Evolutionary conservation across 1,140 invertebrate species (phyloP), one percentile per base, ranked within the genome.

Genomic region (Drosophila sp.): DNA sequence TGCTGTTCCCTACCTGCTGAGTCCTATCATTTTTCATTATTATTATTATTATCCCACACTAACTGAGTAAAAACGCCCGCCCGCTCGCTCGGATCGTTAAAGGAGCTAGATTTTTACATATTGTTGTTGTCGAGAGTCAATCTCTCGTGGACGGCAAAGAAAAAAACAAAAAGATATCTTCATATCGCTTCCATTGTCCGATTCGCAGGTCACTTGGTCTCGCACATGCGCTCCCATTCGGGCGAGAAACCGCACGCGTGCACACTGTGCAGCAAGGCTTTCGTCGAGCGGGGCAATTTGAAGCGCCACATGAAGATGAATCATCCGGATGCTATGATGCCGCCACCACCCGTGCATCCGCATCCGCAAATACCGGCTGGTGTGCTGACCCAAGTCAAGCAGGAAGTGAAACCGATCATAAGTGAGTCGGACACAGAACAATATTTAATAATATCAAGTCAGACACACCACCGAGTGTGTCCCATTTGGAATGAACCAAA

Each of bases 181-280:
- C 53, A 77, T 91, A 75, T 78, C 75, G 70, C 78, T 87, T 87
- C 83, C 83, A 82, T 87, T 87, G 82, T 87, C 78, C 83, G 78
- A 82, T 87, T 78, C 82, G 29, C 77, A 94, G 93, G 93, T 40
- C 97, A 99, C 93, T 94, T 99, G 61, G 95, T 97, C 57, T 96
- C 96, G 1, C 98, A 99, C 91, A 94, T 97, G 77, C 94, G 97
- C 58, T 97, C 97, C 21, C 98, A 99, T 91, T 96, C 96, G 13
- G 97, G 96, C 40, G 97, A 97, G 87, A 93, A 96, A 69, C 96
- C 96, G 41, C 96, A 96, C 90, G 94, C 94, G 25, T 97, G 96
- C 86, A 93, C 94, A 1, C 94, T 95, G 76, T 96, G 95, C 86
- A 95, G 95, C 69, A 96, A 96, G 92, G 95, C 95, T 4, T 97